Percentiles rank a stretch among this genome's conserved stretches.
These are phyloP conservation scores for Dendroctonus ponderosae DNA, from an alignment of 1,140 invertebrate species.

Conservation along the genomic window DNA sequence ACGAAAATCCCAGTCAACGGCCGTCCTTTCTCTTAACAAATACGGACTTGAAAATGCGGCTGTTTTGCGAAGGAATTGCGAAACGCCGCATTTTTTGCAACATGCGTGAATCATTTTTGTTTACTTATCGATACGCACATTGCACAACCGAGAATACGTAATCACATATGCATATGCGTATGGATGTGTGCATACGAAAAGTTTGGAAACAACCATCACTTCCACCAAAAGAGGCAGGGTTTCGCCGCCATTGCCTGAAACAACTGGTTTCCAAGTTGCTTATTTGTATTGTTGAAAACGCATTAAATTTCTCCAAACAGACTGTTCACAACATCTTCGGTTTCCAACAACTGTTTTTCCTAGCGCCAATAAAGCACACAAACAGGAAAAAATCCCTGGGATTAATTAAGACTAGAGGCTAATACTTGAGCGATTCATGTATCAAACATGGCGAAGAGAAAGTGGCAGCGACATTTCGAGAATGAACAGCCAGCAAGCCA, in stretches of 20 bases:
- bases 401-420: slow-evolving; percentile 16
- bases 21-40: slow-evolving; percentile 10
- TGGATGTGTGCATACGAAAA: too few relatives aligned
- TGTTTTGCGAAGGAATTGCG: slow-evolving; percentile 6
- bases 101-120: slow-evolving; percentile 18
- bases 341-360: too few relatives aligned
- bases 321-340: too few relatives aligned
- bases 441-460: slow-evolving; percentile 31
- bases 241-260: too few relatives aligned
- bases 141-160: too few relatives aligned
- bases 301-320: too few relatives aligned
- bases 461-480: slow-evolving; percentile 35
- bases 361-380: background rate
- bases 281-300: too few relatives aligned
- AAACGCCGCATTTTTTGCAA: slow-evolving; percentile 14
- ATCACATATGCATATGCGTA: too few relatives aligned
- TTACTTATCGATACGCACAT: background rate
- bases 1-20: slow-evolving; percentile 10
- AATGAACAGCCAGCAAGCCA: slow-evolving; percentile 28
- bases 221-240: too few relatives aligned
- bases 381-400: slow-evolving; percentile 2
- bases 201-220: too few relatives aligned
- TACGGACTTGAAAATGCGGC: slow-evolving; percentile 3
- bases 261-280: too few relatives aligned
- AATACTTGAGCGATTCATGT: slow-evolving; percentile 12